A percentile compares a stretch with the other conserved stretches of the same genome.
Conservation (phyloP, 2,888 invertebrate genomes). For the Nycteola revayana region DNA sequence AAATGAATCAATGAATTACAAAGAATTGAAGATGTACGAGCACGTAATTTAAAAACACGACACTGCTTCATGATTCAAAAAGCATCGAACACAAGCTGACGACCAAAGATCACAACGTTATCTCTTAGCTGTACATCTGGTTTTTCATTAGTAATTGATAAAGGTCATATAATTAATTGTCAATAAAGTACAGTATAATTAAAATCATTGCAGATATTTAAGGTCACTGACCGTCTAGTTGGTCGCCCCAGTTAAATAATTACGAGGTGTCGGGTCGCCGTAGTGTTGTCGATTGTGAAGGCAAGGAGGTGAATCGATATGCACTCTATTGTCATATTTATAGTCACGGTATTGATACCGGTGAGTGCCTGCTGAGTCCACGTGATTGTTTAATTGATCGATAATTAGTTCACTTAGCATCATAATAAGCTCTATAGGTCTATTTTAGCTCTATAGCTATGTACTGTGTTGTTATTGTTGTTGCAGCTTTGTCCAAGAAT, state of each 20-base stretch:
- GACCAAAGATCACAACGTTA: background rate
- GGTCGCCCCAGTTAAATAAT: conserved; percentile 31
- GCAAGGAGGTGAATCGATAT: conserved; percentile 27
- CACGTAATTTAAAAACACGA: no score
- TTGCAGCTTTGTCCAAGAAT: no score
- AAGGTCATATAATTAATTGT: conserved; percentile 16
- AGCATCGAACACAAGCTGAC: background rate
- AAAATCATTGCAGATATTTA: conserved; percentile 22
- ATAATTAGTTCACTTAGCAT: conserved; percentile 12
- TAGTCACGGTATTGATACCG: conserved; percentile 30
- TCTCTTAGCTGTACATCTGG: background rate
- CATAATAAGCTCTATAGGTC: no score
- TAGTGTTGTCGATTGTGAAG: conserved; percentile 2
- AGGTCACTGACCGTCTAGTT: conserved; percentile 30
- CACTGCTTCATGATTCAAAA: no score
- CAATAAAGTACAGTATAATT: conserved; percentile 1
- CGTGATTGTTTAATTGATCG: conserved; percentile 20
- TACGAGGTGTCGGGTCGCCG: conserved; percentile 28
- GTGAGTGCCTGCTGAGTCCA: conserved; percentile 21
- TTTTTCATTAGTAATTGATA: no score
- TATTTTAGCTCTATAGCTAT: no score
- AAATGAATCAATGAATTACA: no score
- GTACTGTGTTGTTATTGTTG: no score
- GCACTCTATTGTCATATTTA: conserved; percentile 10
- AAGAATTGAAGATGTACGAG: no score